These are phyloP conservation scores for Liopterus haemorrhoidalis DNA, from an alignment of 2,888 invertebrate genomes.

Conservation along the genomic window DNA sequence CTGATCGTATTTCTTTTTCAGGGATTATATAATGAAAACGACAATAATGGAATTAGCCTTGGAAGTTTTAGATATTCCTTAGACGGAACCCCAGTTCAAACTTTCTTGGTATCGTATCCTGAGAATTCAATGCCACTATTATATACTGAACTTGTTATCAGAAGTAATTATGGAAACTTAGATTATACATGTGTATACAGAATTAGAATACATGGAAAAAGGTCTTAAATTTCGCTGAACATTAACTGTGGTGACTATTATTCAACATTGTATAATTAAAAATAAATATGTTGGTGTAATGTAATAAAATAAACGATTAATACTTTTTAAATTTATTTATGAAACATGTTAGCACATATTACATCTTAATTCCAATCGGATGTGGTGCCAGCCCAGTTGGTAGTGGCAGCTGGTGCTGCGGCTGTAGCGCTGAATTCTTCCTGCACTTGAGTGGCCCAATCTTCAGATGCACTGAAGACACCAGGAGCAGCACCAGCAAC, in stretches of 20 bases:
- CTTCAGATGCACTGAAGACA: slow-evolving; percentile 37
- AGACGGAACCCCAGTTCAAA: slow-evolving; percentile 50
- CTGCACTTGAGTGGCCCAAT: slow-evolving; percentile 50
- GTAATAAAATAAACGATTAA: slow-evolving; percentile 8
- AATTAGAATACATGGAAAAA: slow-evolving; percentile 59
- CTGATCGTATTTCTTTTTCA: slow-evolving; percentile 28
- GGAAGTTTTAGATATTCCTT: slow-evolving; percentile 50
- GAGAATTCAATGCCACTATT: slow-evolving; percentile 35
- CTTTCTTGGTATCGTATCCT: slow-evolving; percentile 40
- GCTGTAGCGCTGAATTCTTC: slow-evolving; percentile 52
- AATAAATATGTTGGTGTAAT: background rate
- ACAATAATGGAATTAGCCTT: slow-evolving; percentile 36
- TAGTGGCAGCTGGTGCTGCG: slow-evolving; percentile 42
- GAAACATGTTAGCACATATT: slow-evolving; percentile 13
- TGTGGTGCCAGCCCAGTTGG: slow-evolving; percentile 58
- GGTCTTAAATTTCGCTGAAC: slow-evolving; percentile 1
- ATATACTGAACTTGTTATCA: slow-evolving; percentile 50
- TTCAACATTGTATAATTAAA: slow-evolving; percentile 11
- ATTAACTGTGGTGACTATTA: too few species aligned
- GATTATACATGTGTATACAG: slow-evolving; percentile 69
- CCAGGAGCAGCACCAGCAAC: slow-evolving; percentile 39
- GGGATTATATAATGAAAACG: slow-evolving; percentile 31
- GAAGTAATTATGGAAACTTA: slow-evolving; percentile 60
- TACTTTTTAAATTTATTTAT: slow-evolving; percentile 22
- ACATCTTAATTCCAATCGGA: slow-evolving; percentile 51